phyloP scores from a whole-genome alignment of 1,140 invertebrate genomes.

The Pseudomyrmex sp. region DNA sequence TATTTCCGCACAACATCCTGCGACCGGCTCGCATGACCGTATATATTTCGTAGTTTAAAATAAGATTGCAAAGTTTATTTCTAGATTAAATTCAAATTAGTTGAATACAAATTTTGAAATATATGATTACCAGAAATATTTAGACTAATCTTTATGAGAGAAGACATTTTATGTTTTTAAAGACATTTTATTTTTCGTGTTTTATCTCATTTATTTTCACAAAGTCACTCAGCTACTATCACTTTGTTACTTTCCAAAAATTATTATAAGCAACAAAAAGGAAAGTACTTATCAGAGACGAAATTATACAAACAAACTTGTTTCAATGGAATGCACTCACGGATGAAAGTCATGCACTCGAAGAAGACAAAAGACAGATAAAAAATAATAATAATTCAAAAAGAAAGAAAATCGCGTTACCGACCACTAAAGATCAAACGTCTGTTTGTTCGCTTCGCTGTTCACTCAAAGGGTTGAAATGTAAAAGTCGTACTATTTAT shows the following conservation, averaged over 20 bases:
- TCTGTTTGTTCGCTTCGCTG: conserved; percentile 11
- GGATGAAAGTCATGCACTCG: conserved; percentile 1
- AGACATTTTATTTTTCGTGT: not conserved
- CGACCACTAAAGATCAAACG: not conserved
- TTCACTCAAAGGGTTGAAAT: conserved; percentile 64
- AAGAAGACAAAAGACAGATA: not conserved
- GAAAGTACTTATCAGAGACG: not conserved
- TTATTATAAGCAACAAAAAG: conserved; percentile 10
- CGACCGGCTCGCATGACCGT: no score
- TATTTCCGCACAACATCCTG: no score
- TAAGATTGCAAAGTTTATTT: not conserved
- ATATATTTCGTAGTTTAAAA: no score
- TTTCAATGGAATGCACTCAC: not conserved
- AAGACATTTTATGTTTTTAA: not conserved
- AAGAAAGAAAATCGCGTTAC: conserved; percentile 30
- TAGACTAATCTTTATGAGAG: not conserved
- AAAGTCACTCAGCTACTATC: not conserved
- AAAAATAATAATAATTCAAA: not conserved
- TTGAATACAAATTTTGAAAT: not conserved
- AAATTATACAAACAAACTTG: no score
- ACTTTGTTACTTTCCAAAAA: conserved; percentile 8
- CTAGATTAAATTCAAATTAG: not conserved
- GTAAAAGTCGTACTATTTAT: conserved; percentile 76
- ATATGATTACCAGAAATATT: not conserved
- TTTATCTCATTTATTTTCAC: not conserved